Evolutionary conservation across 2,888 invertebrate species (phyloP), one percentile per base, ranked within the genome.

Genomic region (Drosophila vallismaia): DNA sequence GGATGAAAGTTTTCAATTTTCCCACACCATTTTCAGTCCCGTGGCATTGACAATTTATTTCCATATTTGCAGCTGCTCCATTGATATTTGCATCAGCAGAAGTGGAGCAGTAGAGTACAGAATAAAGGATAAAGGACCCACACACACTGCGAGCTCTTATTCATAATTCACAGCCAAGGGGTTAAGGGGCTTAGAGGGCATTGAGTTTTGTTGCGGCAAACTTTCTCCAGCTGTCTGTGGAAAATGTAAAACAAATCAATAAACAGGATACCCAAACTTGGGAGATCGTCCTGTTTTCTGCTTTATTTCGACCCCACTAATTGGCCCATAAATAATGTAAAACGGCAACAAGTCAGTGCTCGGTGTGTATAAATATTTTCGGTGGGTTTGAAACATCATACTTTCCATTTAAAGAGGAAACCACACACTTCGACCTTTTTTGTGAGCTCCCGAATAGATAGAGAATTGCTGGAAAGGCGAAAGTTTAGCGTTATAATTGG

Each of bases 241-340:
- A 12, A 28, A 4, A 48, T 53, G 53, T 31, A 28, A 49, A 62
- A 60, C 46, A 70, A 69, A 71, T 69, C 68, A 53, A 69, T 70
- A 70, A 70, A 38, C 48, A 44, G 45, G 42, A 49, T 59, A 48
- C 70, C 48, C 48, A 70, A n/a, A 38, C 40, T 31, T 26, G 40
- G 6, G 38, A 33, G 42, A 33, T 44, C 38, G 40, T 2, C 40
- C 31, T 40, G 55, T 10, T 49, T n/a, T 62, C n/a, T 36, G 10
- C 19, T 42, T 48, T 53, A 33, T 67, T 67, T 54, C 33, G 44
- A 50, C 48, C 56, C 55, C 72, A 70, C 82, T 88, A 88, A 84
- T 88, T 84, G 83, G 76, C 64, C 69, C 80, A 76, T 86, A 86
- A 74, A 83, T 73, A 78, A 85, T 77, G 58, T 60, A 55, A 53